Base-by-base conservation (phyloP, 2,797 vertebrate species). In the Gymnopithys bicolor region DNA sequence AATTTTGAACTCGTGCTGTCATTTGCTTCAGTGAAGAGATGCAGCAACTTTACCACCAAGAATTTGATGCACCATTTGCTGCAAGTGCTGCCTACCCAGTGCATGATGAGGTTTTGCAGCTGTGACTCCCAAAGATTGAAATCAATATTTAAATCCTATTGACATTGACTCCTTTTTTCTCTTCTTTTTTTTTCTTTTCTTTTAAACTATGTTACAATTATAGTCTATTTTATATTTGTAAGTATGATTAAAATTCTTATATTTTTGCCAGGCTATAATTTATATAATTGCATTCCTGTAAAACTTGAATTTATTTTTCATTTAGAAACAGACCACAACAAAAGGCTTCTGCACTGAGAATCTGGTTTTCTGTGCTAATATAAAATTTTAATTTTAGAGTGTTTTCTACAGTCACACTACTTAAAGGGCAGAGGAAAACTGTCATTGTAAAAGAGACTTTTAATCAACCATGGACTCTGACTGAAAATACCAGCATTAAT, bases 261-360 rank as follows among this genome's bases (percentile, higher is more conserved):
- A n/a, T 68, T 94, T 91, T 19, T 82, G 43, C 18, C 37, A 94
- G 32, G 25, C 75, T 95, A 60, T 94, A 95, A 92, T 94, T 92
- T 85, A 71, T 76, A 68, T 78, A 89, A 95, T 89, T 89, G 53
- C 82, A 83, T 92, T 91, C 79, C 75, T 74, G 71, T 92, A 96
- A 93, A 95, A 89, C 32, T 83, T 92, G 67, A 90, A 90, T 92
- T 90, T 74, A 89, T 79, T 89, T 96, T 96, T 91, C 68, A 82
- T 84, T 91, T 92, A 77, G 60, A 87, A 86, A 76, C 45, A 89
- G 56, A 59, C 83, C 88, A 84, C 70, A 94, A 77, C 58, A 92
- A 91, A 94, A 93, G 60, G 45, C 7, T 84, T 75, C 66, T 75
- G 27, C 74, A 81, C 13, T 49, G 46, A 75, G 37, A 94, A 87